phyloP scores from a whole-genome alignment of 2,113 vertebrate species.

The Thomomys bottae region DNA sequence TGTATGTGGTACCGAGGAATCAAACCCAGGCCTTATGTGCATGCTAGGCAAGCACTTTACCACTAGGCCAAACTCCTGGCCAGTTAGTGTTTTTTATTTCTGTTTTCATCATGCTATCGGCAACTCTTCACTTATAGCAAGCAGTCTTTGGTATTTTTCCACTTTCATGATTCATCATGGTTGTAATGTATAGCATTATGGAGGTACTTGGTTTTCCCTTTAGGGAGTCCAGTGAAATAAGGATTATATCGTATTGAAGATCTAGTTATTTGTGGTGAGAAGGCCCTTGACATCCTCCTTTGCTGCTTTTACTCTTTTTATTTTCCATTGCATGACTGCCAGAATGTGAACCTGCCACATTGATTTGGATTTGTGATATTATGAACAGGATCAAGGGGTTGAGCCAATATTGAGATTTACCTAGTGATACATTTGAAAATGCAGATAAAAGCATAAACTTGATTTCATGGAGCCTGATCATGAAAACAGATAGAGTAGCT shows the following conservation, averaged over 20 bases:
- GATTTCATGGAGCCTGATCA: not conserved
- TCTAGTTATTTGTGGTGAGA: not conserved
- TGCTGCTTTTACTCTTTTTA: not conserved
- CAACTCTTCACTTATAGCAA: not conserved
- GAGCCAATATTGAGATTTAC: not conserved
- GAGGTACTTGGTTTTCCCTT: not conserved
- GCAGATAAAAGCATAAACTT: not conserved
- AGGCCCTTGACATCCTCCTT: not conserved
- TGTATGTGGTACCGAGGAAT: too few species aligned
- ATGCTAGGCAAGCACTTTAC: too few species aligned
- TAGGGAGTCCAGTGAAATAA: not conserved
- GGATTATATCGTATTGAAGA: not conserved
- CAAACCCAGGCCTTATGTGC: too few species aligned
- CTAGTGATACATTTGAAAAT: constrained; percentile 33
- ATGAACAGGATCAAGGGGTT: not conserved
- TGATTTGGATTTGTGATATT: not conserved
- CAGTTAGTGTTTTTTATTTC: not conserved
- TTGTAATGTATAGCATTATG: not conserved
- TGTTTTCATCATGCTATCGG: too few species aligned
- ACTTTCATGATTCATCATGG: not conserved
- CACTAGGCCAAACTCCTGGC: too few species aligned
- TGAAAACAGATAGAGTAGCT: not conserved
- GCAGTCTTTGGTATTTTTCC: not conserved
- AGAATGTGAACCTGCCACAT: not conserved
- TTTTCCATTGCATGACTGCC: not conserved